Evolutionary conservation across 2,113 vertebrate species (phyloP).

Genomic region (Tichodroma muraria): DNA sequence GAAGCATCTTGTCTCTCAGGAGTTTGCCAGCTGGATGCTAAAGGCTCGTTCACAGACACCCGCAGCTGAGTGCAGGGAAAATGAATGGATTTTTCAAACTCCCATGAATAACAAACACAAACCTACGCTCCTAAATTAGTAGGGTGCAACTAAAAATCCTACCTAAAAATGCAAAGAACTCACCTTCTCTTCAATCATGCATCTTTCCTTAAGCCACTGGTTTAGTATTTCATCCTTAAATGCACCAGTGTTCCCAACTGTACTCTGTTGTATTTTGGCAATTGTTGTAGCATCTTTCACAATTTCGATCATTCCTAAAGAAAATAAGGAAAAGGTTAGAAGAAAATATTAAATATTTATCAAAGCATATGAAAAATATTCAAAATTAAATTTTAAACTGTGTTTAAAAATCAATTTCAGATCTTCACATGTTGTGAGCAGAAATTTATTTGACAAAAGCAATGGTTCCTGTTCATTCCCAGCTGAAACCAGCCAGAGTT

Average conservation of each 20-base stretch:
- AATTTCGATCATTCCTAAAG: conserved; percentile 94
- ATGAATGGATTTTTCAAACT: background rate
- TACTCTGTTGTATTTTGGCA: conserved; percentile 97
- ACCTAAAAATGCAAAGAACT: background rate
- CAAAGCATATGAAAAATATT: background rate
- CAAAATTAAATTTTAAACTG: background rate
- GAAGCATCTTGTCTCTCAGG: background rate
- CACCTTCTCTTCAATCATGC: conserved; percentile 92
- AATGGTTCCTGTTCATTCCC: background rate
- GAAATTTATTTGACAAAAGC: background rate
- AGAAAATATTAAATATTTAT: background rate
- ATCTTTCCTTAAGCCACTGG: conserved; percentile 95
- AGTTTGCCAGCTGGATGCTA: background rate
- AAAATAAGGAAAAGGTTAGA: background rate
- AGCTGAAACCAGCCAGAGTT: background rate
- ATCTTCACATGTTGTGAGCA: background rate
- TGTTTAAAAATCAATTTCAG: background rate
- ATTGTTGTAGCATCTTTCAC: conserved; percentile 98
- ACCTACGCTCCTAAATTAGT: background rate
- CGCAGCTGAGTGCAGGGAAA: background rate
- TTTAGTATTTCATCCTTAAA: conserved; percentile 96
- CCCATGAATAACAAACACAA: background rate
- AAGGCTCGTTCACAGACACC: background rate
- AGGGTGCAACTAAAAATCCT: background rate
- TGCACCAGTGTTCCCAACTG: conserved; percentile 92